Percentiles rank a stretch among this genome's conserved stretches.
Conservation (phyloP, 1,140 invertebrate species). For the Panagrolaimus sp. region DNA sequence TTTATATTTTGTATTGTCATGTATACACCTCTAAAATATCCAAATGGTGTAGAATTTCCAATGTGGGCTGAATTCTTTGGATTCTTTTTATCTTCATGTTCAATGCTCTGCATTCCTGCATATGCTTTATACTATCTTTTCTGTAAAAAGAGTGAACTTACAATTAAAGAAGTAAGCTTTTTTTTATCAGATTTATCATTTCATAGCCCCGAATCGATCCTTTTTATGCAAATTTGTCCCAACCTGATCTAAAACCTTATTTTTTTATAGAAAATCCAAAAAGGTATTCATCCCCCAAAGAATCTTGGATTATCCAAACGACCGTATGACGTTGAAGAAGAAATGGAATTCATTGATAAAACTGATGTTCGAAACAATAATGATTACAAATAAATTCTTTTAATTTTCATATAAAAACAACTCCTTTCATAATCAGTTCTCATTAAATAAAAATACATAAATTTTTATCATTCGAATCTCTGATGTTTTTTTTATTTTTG, state of each 20-base stretch:
- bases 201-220: too few relatives aligned
- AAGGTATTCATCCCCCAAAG: constrained; percentile 35
- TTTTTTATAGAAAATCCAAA: constrained; percentile 29
- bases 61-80: constrained; percentile 88
- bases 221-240: constrained; percentile 7
- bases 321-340: constrained; percentile 20
- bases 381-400: background rate
- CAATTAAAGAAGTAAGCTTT: constrained; percentile 22
- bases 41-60: constrained; percentile 69
- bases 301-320: background rate
- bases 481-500: too few relatives aligned
- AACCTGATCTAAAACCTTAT: background rate
- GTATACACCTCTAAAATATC: constrained; percentile 81
- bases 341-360: constrained; percentile 27
- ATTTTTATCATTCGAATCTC: background rate
- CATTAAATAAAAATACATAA: background rate
- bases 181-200: too few relatives aligned
- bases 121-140: constrained; percentile 65
- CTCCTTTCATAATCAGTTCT: constrained; percentile 7
- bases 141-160: constrained; percentile 1
- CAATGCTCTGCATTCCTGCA: constrained; percentile 90
- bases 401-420: too few relatives aligned
- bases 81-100: constrained; percentile 84
- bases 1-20: constrained; percentile 72
- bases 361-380: constrained; percentile 4